Evolutionary conservation across 2,113 vertebrate species (phyloP).

Genomic region (Gyps fulvus): DNA sequence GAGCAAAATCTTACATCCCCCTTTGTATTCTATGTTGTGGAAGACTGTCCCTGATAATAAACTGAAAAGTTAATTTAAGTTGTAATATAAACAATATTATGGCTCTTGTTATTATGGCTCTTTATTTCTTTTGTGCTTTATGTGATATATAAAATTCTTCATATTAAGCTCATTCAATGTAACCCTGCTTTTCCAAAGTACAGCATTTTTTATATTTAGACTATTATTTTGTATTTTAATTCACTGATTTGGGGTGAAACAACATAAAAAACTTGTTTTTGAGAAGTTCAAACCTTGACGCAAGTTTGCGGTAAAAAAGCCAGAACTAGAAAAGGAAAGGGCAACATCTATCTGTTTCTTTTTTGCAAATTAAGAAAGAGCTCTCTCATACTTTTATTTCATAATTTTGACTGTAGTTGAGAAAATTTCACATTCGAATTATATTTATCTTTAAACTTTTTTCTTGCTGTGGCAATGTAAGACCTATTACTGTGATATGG

Average conservation of each 20-base stretch:
- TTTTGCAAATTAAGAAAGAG: constrained; percentile 50
- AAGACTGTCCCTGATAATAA: neutral
- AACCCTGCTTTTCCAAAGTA: neutral
- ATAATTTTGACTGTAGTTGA: neutral
- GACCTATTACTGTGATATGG: neutral
- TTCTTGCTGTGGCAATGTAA: constrained; percentile 11
- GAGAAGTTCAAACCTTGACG: neutral
- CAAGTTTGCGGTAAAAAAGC: neutral
- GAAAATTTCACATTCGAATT: constrained; percentile 21
- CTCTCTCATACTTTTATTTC: constrained; percentile 50
- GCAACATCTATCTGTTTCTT: neutral
- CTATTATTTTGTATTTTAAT: neutral
- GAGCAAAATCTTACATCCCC: neutral
- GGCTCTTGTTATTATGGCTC: neutral
- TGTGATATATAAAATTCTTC: neutral
- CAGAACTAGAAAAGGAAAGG: neutral
- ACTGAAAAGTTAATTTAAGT: neutral
- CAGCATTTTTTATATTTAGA: neutral
- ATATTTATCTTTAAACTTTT: constrained; percentile 10
- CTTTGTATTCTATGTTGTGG: neutral
- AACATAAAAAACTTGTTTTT: neutral
- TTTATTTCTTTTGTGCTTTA: constrained; percentile 7
- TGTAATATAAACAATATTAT: neutral
- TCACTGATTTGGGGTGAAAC: neutral
- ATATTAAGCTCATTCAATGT: constrained; percentile 51